Evolutionary conservation across 2,797 vertebrate genomes (phyloP), one percentile per base, ranked within the genome.

Genomic region (Silurus lanzhouensis): DNA sequence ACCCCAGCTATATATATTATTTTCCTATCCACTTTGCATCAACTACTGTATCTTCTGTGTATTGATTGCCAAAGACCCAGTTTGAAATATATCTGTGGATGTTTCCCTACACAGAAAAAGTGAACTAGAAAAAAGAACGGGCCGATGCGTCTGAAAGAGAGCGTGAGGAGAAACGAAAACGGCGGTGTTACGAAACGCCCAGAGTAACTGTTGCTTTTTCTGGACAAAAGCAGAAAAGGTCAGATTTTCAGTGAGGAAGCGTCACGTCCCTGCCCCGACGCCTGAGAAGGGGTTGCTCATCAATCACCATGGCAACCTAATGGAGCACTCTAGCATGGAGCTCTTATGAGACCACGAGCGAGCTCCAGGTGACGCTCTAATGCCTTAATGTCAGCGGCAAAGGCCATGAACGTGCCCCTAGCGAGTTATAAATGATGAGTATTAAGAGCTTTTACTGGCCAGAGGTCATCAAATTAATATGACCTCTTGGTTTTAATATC

Each of bases 231-330:
- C 82, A 71, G 87, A 83, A 85, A 85, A 91, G 89, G 82, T 83
- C 90, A 84, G 70, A 85, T 61, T 52, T 83, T 60, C 88, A 76
- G 88, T 55, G 86, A 81, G 27, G 86, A 86, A 88, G 85, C 82
- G 84, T 87, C 91, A 89, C 86, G 89, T 92, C 92, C 90, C 92
- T 90, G 90, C 84, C 89, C 92, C 92, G 91, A 94, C 92, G 92
- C 93, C 91, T 91, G 88, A 91, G 91, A 90, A 93, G 89, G 85
- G 91, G 85, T 89, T 86, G 88, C 89, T 92, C 93, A 94, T 94
- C 93, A 93, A 94, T 95, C 94, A 95, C 88, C 91, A 90, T 88
- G 90, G 89, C 89, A 91, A 83, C 89, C 90, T 91, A 91, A 94
- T 93, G 90, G 92, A 94, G 93, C 55, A 84, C 84, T 82, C 82